Base-by-base conservation (phyloP, 2,113 vertebrate species). In the Peromyscus californicus region DNA sequence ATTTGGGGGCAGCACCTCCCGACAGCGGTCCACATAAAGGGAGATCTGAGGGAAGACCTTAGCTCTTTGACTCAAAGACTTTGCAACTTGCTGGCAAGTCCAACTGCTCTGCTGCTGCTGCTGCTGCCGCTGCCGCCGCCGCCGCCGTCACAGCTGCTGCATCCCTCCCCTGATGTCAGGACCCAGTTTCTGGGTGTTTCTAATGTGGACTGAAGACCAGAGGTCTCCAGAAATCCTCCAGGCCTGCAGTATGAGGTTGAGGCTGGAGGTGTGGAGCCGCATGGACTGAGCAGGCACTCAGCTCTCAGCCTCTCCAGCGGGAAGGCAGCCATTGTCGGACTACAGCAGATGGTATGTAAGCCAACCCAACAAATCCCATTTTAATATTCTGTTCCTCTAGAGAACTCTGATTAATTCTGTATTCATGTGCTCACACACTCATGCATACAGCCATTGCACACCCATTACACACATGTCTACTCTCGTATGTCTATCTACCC, bases 121-220 rank as follows among this genome's bases (percentile, higher is more conserved):
- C 39, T 17, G 82, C n/a, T n/a, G n/a, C n/a, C n/a, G n/a, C 24
- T 3, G 6, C 82, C 82, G 29, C 24, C 7, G 7, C 82, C 39
- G 31, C 24, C 4, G 3, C 79, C 33, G 0, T 19, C 61, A 6
- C 8, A 1, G n/a, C 1, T 0, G 26, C 39, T 24, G 13, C 61
- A 11, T 33, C 4, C 61, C 83, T 65, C 17, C 9, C 5, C 59
- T 65, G 83, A 65, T 11, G 4, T 63, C n/a, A 17, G 7, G 15
- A 63, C n/a, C n/a, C 24, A 45, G 59, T 31, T 31, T 65, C 57
- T 65, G 65, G 42, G 59, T 26, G n/a, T 45, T 59, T 63, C 59
- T 24, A 85, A 45, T 19, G 16, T 65, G 59, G 8, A 45, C 59
- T 6, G 59, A 85, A 65, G 7, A 45, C 59, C 59, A 31, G 83